These are phyloP conservation scores for Oscheius sp. DNA, from an alignment of 2,888 invertebrate species.

Conservation along the genomic window DNA sequence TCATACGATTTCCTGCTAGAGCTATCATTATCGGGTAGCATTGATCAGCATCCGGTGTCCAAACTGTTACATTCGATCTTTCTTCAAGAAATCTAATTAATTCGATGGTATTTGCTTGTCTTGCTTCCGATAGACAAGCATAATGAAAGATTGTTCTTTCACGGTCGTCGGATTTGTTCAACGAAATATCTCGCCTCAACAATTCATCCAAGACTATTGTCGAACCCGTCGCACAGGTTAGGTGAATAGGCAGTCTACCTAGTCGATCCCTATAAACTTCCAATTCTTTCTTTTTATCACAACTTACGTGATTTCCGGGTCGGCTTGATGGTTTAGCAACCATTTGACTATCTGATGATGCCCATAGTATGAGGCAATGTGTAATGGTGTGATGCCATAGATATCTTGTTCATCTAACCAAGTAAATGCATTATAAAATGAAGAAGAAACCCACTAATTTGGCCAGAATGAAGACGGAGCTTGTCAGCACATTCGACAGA, in stretches of 20 bases:
- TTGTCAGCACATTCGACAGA: not conserved
- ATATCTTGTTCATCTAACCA: not conserved
- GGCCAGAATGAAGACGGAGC: not conserved
- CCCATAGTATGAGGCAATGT: not conserved
- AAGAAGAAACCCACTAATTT: slow-evolving; percentile 2
- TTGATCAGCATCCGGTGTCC: not conserved
- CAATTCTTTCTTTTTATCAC: not conserved
- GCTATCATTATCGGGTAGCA: not conserved
- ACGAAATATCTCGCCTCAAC: not conserved
- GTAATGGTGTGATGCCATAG: not conserved
- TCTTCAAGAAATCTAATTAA: not conserved
- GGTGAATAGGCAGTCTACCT: not conserved
- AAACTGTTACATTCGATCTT: not conserved
- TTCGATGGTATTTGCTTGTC: not conserved
- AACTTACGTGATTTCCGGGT: not conserved
- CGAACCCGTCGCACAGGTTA: not conserved
- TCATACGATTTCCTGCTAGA: not conserved
- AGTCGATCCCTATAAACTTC: not conserved
- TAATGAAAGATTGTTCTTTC: not conserved
- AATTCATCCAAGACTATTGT: not conserved
- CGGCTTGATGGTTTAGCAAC: not conserved
- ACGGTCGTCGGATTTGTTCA: not conserved
- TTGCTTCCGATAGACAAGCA: not conserved
- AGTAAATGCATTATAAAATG: not conserved
- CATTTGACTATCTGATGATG: not conserved